Percentiles rank a stretch among this genome's conserved stretches.
These are phyloP conservation scores for Manacus vitellinus DNA, from an alignment of 2,113 vertebrate genomes.

Conservation along the genomic window DNA sequence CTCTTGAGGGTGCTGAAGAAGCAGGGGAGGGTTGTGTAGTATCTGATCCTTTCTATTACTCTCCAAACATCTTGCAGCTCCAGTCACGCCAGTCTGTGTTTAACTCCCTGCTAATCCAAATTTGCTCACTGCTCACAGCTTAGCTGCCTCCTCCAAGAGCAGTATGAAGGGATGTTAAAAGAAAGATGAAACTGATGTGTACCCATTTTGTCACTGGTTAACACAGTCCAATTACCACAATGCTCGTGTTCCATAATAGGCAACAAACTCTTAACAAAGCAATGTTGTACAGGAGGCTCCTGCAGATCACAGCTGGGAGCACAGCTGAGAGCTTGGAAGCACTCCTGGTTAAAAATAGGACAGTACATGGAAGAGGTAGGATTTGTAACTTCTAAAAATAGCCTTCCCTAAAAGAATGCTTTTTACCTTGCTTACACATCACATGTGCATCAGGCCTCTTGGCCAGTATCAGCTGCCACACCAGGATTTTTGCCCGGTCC, in stretches of 20 bases:
- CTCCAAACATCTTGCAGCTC: neutral
- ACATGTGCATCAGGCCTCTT: neutral
- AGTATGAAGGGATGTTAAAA: neutral
- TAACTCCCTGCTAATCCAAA: neutral
- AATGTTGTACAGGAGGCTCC: neutral
- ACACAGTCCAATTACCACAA: neutral
- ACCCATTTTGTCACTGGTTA: neutral
- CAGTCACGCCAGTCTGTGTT: neutral
- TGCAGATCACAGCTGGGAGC: neutral
- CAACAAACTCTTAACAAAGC: neutral
- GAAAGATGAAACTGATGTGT: neutral
- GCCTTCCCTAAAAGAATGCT: neutral
- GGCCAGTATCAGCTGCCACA: neutral
- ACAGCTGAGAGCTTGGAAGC: neutral
- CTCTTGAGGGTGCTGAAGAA: neutral
- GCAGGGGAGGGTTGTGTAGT: neutral
- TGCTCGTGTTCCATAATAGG: neutral
- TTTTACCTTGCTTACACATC: neutral
- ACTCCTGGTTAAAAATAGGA: constrained; percentile 42
- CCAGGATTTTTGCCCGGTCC: neutral
- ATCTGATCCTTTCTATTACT: neutral
- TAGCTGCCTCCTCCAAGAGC: neutral
- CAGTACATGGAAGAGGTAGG: neutral
- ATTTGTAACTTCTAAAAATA: constrained; percentile 60
- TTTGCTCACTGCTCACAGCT: neutral